Evolutionary conservation across 2,888 invertebrate genomes (phyloP).

Genomic region (Acleris sparsana): DNA sequence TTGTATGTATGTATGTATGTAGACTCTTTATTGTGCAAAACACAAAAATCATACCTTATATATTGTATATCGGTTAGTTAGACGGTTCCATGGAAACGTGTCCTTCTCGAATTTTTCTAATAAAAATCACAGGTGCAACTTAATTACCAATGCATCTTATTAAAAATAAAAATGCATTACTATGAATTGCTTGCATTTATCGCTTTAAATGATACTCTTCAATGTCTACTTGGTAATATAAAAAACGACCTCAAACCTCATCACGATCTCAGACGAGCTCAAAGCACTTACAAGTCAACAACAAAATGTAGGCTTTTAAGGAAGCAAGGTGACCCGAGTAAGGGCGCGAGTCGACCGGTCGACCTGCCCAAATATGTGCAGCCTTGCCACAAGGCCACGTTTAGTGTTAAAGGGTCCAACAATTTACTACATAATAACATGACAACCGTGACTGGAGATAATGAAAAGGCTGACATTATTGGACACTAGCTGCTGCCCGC

Average conservation of each 20-base stretch:
- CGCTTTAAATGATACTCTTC: neutral
- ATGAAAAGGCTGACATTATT: too few species aligned
- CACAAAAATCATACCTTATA: too few species aligned
- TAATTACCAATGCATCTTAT: too few species aligned
- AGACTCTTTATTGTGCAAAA: too few species aligned
- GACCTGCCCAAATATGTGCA: slow-evolving; percentile 54
- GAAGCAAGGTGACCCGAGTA: slow-evolving; percentile 30
- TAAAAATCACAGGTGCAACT: too few species aligned
- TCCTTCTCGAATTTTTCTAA: too few species aligned
- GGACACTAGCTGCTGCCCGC: too few species aligned
- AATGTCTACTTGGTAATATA: neutral
- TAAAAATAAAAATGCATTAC: too few species aligned
- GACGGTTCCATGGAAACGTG: too few species aligned
- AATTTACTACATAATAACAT: slow-evolving; percentile 10
- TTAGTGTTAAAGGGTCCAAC: slow-evolving; percentile 18
- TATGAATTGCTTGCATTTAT: too few species aligned
- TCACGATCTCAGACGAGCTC: slow-evolving; percentile 4
- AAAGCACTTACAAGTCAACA: slow-evolving; percentile 13
- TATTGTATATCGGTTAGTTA: rapidly evolving
- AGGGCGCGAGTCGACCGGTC: slow-evolving; percentile 40
- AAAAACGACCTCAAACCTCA: slow-evolving; percentile 7
- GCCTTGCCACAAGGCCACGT: slow-evolving; percentile 51
- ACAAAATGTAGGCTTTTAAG: slow-evolving; percentile 29
- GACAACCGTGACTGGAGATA: too few species aligned
- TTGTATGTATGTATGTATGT: too few species aligned